phyloP scores from a whole-genome alignment of 2,888 invertebrate genomes.

The Podabrus alpinus region DNA sequence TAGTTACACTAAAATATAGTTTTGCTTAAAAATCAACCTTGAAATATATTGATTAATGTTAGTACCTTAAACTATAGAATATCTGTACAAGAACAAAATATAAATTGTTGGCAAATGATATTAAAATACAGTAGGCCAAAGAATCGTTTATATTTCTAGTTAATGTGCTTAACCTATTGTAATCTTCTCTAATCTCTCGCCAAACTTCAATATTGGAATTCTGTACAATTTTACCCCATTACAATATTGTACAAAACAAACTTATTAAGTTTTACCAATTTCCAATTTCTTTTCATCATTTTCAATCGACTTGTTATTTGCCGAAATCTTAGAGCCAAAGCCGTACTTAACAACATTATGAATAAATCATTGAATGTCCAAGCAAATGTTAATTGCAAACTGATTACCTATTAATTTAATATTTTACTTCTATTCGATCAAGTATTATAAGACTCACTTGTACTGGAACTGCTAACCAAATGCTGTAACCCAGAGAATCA shows the following conservation, averaged over 20 bases:
- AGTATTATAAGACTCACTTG: neutral
- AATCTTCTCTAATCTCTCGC: constrained; percentile 68
- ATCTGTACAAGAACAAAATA: constrained; percentile 74
- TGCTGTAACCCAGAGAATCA: neutral
- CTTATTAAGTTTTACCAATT: neutral
- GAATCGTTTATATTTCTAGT: constrained; percentile 64
- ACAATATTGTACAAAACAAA: neutral
- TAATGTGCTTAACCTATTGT: constrained; percentile 64
- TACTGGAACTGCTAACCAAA: neutral
- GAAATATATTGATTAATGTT: neutral
- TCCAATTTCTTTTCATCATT: neutral
- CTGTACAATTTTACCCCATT: neutral
- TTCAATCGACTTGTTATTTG: constrained; percentile 49
- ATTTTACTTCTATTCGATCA: neutral
- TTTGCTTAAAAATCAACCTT: neutral
- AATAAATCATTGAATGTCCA: constrained; percentile 78
- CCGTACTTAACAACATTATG: constrained; percentile 73
- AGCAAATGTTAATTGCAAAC: constrained; percentile 60
- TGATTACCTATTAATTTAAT: neutral
- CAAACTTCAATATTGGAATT: constrained; percentile 51
- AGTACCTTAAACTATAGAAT: constrained; percentile 65
- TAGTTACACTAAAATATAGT: neutral
- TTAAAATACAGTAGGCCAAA: constrained; percentile 66
- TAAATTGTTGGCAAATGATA: constrained; percentile 72
- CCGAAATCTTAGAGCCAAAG: constrained; percentile 66